Evolutionary conservation across 1,140 invertebrate genomes (phyloP), one percentile per base, ranked within the genome.

Genomic region (Bombus vancouverensis): DNA sequence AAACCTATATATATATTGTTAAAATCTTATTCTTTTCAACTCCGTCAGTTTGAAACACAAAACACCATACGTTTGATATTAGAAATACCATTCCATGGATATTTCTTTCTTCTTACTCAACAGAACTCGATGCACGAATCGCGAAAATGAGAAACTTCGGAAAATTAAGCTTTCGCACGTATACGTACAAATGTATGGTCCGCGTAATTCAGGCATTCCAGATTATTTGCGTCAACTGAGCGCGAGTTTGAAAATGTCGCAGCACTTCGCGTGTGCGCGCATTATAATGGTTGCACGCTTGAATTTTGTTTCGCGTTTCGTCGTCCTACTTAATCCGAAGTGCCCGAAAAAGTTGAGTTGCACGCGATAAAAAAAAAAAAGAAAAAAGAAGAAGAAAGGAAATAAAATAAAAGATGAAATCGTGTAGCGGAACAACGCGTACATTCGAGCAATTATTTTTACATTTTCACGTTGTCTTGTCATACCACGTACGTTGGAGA

Each of bases 221-320:
- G 39, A 88, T 87, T 87, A 80, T 73, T 59, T 66, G 68, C 57
- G 70, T 47, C 76, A 83, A 87, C 70, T 66, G 78, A 88, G 53
- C 68, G 42, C 70, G 62, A 82, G 65, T 86, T 86, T 85, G 78
- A 76, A 82, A 88, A 86, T 22, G 42, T n/a, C 66, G 72, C 44
- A 34, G 22, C 47, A 42, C 42, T 72, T n/a, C 28, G 15, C 28
- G 25, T 79, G 57, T 37, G 59, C 86, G 37, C n/a, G 39, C 47
- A 32, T 79, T 9, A 39, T 47, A 79, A 74, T 85, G 34, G 70
- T 2, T 25, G 59, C n/a, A 37, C n/a, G 76, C 53, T 59, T 44
- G 9, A 78, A 66, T 59, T 78, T 39, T 44, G 74, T 76, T 37
- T 37, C 44, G 44, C 70, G 13, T 5, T 72, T 73, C 39, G 71